Percentiles rank a stretch among this genome's conserved stretches.
Conservation (phyloP, 2,797 vertebrate species). For the Danio tinwini region DNA sequence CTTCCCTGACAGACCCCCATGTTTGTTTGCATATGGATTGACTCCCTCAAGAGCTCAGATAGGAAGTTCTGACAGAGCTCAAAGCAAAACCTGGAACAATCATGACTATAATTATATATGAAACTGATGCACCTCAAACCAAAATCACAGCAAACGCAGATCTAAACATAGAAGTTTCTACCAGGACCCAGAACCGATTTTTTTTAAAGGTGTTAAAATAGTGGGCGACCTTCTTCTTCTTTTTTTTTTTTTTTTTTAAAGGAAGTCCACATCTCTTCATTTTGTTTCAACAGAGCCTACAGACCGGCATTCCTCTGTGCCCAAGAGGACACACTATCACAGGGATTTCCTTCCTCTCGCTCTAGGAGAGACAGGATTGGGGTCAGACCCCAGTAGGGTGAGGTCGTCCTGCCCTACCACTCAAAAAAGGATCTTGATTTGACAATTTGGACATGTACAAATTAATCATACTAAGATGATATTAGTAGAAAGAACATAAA, state of each 20-base stretch:
- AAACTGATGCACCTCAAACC: constrained; percentile 11
- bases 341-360: constrained; percentile 64
- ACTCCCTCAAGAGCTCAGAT: not conserved
- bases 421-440: constrained; percentile 19
- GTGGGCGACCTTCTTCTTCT: constrained; percentile 1
- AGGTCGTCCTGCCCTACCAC: constrained; percentile 38
- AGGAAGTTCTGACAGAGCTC: constrained; percentile 1
- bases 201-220: constrained; percentile 2
- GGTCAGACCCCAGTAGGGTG: constrained; percentile 46
- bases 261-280: constrained; percentile 45
- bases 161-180: constrained; percentile 7
- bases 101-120: not conserved
- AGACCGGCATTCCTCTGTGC: constrained; percentile 62
- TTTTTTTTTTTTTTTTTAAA: constrained; percentile 16
- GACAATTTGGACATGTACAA: not conserved
- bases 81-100: constrained; percentile 8
- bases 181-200: not conserved
- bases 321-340: constrained; percentile 64
- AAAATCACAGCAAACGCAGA: not conserved
- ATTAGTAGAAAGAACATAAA: not conserved
- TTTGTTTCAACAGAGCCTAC: constrained; percentile 57
- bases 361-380: constrained; percentile 41
- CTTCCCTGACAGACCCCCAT: constrained; percentile 2
- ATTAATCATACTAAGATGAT: not conserved
- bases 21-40: constrained; percentile 26